These are phyloP conservation scores for Troides helena DNA, from an alignment of 2,888 invertebrate species.

Conservation along the genomic window DNA sequence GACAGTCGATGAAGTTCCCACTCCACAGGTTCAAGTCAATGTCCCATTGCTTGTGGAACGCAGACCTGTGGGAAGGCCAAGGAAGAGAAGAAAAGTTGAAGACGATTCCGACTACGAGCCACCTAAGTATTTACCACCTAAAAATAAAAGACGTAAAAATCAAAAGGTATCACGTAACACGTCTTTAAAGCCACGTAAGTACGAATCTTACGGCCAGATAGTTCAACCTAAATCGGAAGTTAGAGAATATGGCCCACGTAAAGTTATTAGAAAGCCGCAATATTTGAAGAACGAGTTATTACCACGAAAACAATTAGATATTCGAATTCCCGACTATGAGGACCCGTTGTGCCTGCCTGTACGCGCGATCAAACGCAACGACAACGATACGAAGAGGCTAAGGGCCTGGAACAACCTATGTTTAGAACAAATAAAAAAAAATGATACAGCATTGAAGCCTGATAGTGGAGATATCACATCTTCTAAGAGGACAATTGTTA, in stretches of 20 bases:
- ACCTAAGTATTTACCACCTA: slow-evolving; percentile 42
- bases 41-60: slow-evolving; percentile 49
- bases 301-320: slow-evolving; percentile 46
- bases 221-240: slow-evolving; percentile 4
- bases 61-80: slow-evolving; percentile 37
- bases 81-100: slow-evolving; percentile 47
- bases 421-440: slow-evolving; percentile 57
- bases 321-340: slow-evolving; percentile 65
- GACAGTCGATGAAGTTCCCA: slow-evolving; percentile 29
- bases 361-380: slow-evolving; percentile 47
- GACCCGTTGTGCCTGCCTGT: slow-evolving; percentile 70
- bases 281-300: slow-evolving; percentile 26
- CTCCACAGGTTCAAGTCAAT: slow-evolving; percentile 29
- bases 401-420: slow-evolving; percentile 67
- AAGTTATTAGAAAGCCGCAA: slow-evolving; percentile 8
- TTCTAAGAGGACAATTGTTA: slow-evolving; percentile 55
- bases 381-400: slow-evolving; percentile 49
- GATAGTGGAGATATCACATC: slow-evolving; percentile 48
- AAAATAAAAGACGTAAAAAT: slow-evolving; percentile 36
- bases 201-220: slow-evolving; percentile 14
- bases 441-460: slow-evolving; percentile 49
- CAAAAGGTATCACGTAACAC: slow-evolving; percentile 26
- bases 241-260: slow-evolving; percentile 16
- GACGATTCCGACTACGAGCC: slow-evolving; percentile 70
- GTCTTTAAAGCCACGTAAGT: slow-evolving; percentile 21